A percentile compares a stretch with the other conserved stretches of the same genome.
phyloP scores from a whole-genome alignment of 2,113 vertebrate genomes.

The Phrynosoma platyrhinos region DNA sequence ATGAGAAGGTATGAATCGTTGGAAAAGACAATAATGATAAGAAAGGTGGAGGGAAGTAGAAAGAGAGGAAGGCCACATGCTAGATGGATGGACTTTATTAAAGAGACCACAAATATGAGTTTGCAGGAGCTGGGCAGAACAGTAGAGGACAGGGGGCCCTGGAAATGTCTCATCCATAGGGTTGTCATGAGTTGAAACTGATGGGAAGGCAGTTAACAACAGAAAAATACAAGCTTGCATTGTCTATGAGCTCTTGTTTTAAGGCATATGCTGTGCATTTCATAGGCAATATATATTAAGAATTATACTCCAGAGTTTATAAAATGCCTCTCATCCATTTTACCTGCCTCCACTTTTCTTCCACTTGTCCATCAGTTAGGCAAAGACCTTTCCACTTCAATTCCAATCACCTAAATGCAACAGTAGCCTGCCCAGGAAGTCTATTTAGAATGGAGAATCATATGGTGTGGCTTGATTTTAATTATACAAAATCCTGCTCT shows the following conservation, averaged over 20 bases:
- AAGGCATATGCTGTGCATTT: not conserved
- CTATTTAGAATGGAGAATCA: slow-evolving; percentile 35
- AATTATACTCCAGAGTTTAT: not conserved
- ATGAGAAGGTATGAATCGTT: no score
- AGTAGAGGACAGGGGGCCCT: no score
- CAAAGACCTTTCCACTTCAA: slow-evolving; percentile 32
- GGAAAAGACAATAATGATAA: no score
- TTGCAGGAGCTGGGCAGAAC: no score
- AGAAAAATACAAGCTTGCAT: not conserved
- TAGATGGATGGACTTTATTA: no score
- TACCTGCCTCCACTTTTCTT: not conserved
- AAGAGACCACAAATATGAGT: no score
- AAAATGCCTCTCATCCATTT: not conserved
- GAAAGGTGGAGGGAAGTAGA: no score
- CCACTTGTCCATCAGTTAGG: not conserved
- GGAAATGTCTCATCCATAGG: no score
- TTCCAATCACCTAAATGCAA: slow-evolving; percentile 31
- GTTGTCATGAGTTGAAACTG: no score
- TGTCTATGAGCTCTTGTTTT: not conserved
- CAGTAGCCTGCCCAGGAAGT: not conserved
- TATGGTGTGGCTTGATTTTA: slow-evolving; percentile 3
- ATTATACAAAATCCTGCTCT: not conserved
- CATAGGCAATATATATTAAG: not conserved
- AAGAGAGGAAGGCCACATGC: no score
- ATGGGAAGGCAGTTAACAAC: no score